phyloP scores from a whole-genome alignment of 2,797 vertebrate genomes.

The Arnoldichthys spilopterus region DNA sequence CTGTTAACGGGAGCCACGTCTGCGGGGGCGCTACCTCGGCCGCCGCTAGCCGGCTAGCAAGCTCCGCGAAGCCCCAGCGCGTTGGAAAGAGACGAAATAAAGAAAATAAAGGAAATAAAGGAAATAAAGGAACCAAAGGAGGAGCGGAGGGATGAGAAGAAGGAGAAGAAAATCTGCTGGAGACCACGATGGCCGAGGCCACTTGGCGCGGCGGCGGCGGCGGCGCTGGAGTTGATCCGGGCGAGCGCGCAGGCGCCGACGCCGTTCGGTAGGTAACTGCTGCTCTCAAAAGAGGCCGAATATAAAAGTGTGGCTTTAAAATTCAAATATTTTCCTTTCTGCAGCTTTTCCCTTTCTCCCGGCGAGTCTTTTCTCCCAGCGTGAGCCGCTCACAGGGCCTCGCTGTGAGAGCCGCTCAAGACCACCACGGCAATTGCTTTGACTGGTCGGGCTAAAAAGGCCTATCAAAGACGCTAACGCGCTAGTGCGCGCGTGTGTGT shows the following conservation, averaged over 20 bases:
- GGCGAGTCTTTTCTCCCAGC: conserved; percentile 65
- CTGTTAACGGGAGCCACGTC: background rate
- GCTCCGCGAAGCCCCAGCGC: background rate
- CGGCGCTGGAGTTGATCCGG: conserved; percentile 39
- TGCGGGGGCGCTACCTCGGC: background rate
- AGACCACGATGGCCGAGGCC: conserved; percentile 74
- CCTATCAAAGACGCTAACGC: background rate
- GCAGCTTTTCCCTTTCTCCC: too few relatives aligned
- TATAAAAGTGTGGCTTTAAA: conserved; percentile 47
- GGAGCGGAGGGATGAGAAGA: conserved; percentile 13
- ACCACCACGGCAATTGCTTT: conserved; percentile 81
- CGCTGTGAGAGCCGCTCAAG: conserved; percentile 76
- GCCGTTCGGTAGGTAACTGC: conserved; percentile 29
- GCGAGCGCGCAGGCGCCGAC: background rate
- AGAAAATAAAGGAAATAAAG: background rate
- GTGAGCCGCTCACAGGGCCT: conserved; percentile 74
- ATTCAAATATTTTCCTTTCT: conserved; percentile 69
- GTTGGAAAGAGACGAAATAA: background rate
- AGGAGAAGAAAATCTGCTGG: conserved; percentile 66
- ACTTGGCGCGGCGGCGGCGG: conserved; percentile 44
- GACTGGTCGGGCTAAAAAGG: conserved; percentile 61
- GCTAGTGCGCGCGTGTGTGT: background rate
- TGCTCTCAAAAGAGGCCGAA: background rate
- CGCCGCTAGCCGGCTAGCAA: background rate
- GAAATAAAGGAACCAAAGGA: conserved; percentile 1